A percentile compares a stretch with the other conserved stretches of the same genome.
phyloP scores from a whole-genome alignment of 2,797 vertebrate genomes.

The Botia almorhae region DNA sequence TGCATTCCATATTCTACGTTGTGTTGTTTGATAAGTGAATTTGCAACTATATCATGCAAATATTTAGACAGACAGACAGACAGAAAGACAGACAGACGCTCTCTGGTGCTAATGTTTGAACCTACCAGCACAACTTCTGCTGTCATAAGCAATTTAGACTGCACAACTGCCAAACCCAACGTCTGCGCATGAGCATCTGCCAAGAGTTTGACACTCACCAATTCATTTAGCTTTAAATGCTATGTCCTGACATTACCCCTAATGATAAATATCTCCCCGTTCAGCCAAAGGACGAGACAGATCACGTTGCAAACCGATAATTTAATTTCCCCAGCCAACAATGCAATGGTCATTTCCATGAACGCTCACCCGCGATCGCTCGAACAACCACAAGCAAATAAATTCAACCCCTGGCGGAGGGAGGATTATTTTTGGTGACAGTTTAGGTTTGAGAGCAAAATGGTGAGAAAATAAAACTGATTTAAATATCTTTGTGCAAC shows the following conservation, averaged over 20 bases:
- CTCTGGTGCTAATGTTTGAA: conserved; percentile 26
- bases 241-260: conserved; percentile 62
- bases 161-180: conserved; percentile 61
- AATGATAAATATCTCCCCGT: conserved; percentile 65
- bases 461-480: not conserved
- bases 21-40: not conserved
- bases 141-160: conserved; percentile 65
- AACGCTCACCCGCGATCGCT: conserved; percentile 55
- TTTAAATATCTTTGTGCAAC: conserved; percentile 3
- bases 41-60: conserved; percentile 49
- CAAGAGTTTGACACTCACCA: conserved; percentile 61
- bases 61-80: conserved; percentile 11
- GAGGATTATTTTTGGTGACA: conserved; percentile 47
- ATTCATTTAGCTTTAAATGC: conserved; percentile 70
- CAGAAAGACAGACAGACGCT: no score
- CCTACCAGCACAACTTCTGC: conserved; percentile 63
- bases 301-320: conserved; percentile 63
- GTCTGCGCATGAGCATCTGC: conserved; percentile 53
- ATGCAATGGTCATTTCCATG: conserved; percentile 42
- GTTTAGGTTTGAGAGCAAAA: conserved; percentile 26
- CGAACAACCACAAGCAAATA: conserved; percentile 56
- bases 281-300: conserved; percentile 62
- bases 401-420: conserved; percentile 32
- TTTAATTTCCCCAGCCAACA: conserved; percentile 67
- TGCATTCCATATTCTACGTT: not conserved